Percentiles rank a stretch among this genome's conserved stretches.
phyloP scores from a whole-genome alignment of 2,888 invertebrate genomes.

The Mayetiola destructor region DNA sequence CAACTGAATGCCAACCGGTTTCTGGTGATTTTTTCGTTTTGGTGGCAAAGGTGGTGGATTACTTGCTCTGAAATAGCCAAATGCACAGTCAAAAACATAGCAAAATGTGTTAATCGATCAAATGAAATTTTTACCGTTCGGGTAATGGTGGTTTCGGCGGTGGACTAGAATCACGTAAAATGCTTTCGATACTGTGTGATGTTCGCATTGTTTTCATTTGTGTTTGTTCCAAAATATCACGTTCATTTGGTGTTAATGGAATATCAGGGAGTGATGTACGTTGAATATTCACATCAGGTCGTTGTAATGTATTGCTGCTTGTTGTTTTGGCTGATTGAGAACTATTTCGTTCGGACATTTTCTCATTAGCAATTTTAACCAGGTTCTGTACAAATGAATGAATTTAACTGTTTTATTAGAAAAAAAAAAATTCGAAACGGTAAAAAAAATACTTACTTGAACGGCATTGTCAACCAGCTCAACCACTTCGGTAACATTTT shows the following conservation, averaged over 20 bases:
- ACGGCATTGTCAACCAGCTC: slow-evolving; percentile 58
- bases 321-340: slow-evolving; percentile 17
- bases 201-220: slow-evolving; percentile 48
- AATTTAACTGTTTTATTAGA: not conserved
- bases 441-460: slow-evolving; percentile 36
- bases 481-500: slow-evolving; percentile 53
- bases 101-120: slow-evolving; percentile 20
- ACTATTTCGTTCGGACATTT: slow-evolving; percentile 48
- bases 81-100: slow-evolving; percentile 27
- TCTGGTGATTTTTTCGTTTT: slow-evolving; percentile 44
- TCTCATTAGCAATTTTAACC: slow-evolving; percentile 67
- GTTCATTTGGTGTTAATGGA: slow-evolving; percentile 55
- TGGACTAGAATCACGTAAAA: slow-evolving; percentile 55
- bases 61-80: slow-evolving; percentile 36
- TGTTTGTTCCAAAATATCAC: slow-evolving; percentile 35
- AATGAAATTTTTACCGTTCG: slow-evolving; percentile 40
- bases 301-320: slow-evolving; percentile 27
- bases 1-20: slow-evolving; percentile 19
- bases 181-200: slow-evolving; percentile 70
- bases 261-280: slow-evolving; percentile 64
- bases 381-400: slow-evolving; percentile 41
- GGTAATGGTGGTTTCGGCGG: slow-evolving; percentile 86
- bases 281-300: slow-evolving; percentile 39
- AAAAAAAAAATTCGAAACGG: slow-evolving; percentile 14
- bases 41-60: slow-evolving; percentile 69